Conservation (phyloP, 2,113 vertebrate species). For the Zeus faber region DNA sequence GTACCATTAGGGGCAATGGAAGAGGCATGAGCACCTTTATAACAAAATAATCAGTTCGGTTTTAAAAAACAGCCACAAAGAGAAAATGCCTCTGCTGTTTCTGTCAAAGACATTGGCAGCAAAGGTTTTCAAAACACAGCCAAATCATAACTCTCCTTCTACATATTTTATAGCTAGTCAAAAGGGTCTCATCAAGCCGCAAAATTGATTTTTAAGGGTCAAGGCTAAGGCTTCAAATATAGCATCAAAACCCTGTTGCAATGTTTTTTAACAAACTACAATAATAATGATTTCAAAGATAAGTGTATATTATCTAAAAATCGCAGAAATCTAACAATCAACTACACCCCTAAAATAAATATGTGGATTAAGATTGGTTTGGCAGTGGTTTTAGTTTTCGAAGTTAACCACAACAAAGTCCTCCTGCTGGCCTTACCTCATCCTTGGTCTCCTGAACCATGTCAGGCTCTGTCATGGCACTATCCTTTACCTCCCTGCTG, state of each 20-base stretch:
- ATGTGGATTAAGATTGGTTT: background rate
- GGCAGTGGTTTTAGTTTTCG: background rate
- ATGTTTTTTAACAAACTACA: slow-evolving; percentile 5
- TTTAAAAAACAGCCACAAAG: slow-evolving; percentile 66
- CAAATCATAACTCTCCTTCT: slow-evolving; percentile 15
- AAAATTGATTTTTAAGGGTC: background rate
- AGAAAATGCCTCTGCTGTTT: slow-evolving; percentile 54
- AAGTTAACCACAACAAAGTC: too few relatives aligned
- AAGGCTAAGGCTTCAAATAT: slow-evolving; percentile 1
- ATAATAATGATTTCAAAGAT: slow-evolving; percentile 1
- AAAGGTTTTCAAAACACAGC: slow-evolving; percentile 46
- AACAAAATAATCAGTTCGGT: slow-evolving; percentile 69
- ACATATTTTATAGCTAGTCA: slow-evolving; percentile 23
- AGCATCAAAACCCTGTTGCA: background rate
- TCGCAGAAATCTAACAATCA: background rate
- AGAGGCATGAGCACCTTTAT: slow-evolving; percentile 71
- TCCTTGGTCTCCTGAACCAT: slow-evolving; percentile 57
- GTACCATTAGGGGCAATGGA: slow-evolving; percentile 69
- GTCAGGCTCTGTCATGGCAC: slow-evolving; percentile 63
- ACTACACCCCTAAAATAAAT: slow-evolving; percentile 2
- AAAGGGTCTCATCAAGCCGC: slow-evolving; percentile 7
- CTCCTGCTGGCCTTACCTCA: slow-evolving; percentile 65
- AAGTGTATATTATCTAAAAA: slow-evolving; percentile 3
- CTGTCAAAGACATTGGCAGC: slow-evolving; percentile 50
- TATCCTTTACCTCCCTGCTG: slow-evolving; percentile 58